Evolutionary conservation across 2,888 invertebrate genomes (phyloP).

Genomic region (Agriopis aurantiaria): DNA sequence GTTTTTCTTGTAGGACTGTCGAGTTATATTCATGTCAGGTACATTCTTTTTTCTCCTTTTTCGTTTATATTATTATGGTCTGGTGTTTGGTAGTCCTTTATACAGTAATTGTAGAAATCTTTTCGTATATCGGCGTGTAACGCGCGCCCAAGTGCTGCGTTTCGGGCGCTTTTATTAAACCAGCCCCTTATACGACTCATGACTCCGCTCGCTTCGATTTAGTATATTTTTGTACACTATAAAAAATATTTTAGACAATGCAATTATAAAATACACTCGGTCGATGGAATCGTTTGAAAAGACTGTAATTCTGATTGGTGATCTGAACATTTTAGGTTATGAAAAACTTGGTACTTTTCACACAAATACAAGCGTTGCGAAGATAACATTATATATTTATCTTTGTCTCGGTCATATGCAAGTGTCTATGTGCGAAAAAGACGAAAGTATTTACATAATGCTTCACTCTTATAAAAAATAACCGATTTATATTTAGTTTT

Average conservation of each 20-base stretch:
- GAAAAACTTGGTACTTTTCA: not conserved
- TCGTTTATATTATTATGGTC: too few species aligned
- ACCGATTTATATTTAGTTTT: not conserved
- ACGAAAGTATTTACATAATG: not conserved
- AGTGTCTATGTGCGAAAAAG: not conserved
- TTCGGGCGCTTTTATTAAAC: too few species aligned
- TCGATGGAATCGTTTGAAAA: constrained; percentile 17
- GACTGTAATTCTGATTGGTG: constrained; percentile 8
- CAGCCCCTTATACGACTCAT: not conserved
- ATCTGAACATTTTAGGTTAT: not conserved
- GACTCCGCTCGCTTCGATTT: constrained; percentile 25
- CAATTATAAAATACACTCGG: constrained; percentile 23
- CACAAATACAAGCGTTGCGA: too few species aligned
- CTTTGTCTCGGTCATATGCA: not conserved
- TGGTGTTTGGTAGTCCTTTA: too few species aligned
- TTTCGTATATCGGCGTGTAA: too few species aligned
- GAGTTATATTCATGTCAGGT: too few species aligned
- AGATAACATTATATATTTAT: not conserved
- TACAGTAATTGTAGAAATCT: too few species aligned
- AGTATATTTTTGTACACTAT: constrained; percentile 31
- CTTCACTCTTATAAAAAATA: too few species aligned
- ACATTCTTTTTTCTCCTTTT: too few species aligned
- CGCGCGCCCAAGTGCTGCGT: too few species aligned
- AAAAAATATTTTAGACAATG: constrained; percentile 22
- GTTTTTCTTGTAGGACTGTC: too few species aligned